phyloP scores from a whole-genome alignment of 2,113 vertebrate species.

The Leuciscus idus region DNA sequence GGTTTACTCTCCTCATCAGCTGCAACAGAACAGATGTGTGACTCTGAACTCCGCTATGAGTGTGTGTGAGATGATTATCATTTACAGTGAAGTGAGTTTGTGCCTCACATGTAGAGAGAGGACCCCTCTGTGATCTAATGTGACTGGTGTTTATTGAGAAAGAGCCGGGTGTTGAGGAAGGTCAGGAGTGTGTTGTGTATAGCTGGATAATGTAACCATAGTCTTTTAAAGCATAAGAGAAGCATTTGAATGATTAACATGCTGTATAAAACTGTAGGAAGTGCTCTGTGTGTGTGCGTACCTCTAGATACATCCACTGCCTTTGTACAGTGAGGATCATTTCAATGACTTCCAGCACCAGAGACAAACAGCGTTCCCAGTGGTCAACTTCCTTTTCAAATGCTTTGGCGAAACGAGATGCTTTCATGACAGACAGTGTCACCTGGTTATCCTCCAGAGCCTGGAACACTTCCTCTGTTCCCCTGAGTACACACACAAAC shows the following conservation, averaged over 20 bases:
- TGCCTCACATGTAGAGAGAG: neutral
- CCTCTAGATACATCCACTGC: conserved; percentile 92
- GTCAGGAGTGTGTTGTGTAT: conserved; percentile 5
- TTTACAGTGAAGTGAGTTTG: conserved; percentile 10
- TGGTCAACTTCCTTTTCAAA: conserved; percentile 85
- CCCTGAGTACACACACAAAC: conserved; percentile 67
- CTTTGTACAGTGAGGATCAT: conserved; percentile 83
- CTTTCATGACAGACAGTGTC: conserved; percentile 86
- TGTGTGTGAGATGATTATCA: neutral
- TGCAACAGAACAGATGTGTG: conserved; percentile 49
- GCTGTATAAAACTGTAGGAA: conserved; percentile 30
- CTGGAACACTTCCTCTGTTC: conserved; percentile 85
- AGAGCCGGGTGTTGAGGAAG: neutral
- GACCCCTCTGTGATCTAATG: neutral
- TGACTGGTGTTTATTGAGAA: neutral
- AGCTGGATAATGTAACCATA: conserved; percentile 12
- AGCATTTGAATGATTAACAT: conserved; percentile 2
- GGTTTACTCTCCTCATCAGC: conserved; percentile 43
- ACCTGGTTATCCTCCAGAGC: conserved; percentile 88
- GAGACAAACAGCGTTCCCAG: conserved; percentile 86
- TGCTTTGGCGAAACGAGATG: conserved; percentile 84
- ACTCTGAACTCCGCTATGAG: conserved; percentile 9
- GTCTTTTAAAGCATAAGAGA: neutral
- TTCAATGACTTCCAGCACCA: conserved; percentile 85
- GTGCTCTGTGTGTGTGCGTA: conserved; percentile 53